Conservation (phyloP, 2,888 invertebrate genomes). For the Dasysyrphus albostriatus region DNA sequence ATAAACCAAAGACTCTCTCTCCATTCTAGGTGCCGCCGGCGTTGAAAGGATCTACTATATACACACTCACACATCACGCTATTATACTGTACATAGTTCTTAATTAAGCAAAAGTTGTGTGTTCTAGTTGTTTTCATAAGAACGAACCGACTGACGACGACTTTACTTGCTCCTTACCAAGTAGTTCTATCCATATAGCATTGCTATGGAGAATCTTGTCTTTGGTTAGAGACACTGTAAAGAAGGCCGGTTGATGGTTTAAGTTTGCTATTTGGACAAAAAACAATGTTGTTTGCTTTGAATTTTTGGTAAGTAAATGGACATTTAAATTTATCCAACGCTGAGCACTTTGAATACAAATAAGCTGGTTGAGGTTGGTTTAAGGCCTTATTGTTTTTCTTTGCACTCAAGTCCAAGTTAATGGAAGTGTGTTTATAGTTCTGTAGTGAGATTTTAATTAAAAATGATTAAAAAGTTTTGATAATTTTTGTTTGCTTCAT, state of each 20-base stretch:
- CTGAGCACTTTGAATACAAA: slow-evolving; percentile 40
- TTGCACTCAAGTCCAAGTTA: slow-evolving; percentile 18
- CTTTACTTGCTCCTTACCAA: slow-evolving; percentile 17
- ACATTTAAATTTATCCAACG: slow-evolving; percentile 37
- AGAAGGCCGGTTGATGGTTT: slow-evolving; percentile 29
- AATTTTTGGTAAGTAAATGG: slow-evolving; percentile 44
- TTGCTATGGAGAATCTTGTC: neutral
- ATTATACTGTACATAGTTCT: slow-evolving; percentile 15
- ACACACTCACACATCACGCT: slow-evolving; percentile 23
- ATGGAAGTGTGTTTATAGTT: neutral
- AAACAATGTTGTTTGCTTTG: slow-evolving; percentile 44
- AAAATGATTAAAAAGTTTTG: neutral
- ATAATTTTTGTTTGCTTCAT: neutral
- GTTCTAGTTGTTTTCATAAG: slow-evolving; percentile 50
- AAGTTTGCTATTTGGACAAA: slow-evolving; percentile 45
- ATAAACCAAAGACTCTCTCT: neutral
- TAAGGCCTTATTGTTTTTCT: slow-evolving; percentile 11
- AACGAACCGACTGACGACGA: neutral
- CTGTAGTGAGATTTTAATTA: neutral
- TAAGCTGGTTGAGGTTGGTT: slow-evolving; percentile 17
- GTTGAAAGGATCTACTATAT: slow-evolving; percentile 20
- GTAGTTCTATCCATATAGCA: neutral
- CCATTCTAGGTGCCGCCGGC: slow-evolving; percentile 10
- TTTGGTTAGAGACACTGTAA: neutral
- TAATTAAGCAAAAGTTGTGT: slow-evolving; percentile 70